These are phyloP conservation scores for Ariolimax columbianus DNA, from an alignment of 2,888 invertebrate species.

Conservation along the genomic window DNA sequence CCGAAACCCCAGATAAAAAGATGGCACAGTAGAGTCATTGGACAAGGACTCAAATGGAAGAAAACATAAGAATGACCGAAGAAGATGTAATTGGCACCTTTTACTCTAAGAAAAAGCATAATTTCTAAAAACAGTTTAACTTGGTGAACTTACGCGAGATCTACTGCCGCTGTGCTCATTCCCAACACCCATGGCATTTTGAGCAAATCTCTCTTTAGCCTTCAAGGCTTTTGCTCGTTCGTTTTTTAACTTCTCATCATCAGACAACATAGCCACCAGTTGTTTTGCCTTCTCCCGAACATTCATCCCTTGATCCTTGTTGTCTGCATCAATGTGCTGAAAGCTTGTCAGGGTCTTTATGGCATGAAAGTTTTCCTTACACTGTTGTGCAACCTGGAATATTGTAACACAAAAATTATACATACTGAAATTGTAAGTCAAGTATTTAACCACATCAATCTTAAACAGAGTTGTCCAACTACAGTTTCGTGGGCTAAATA, in stretches of 20 bases:
- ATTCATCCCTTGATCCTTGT: conserved; percentile 97
- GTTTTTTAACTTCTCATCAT: conserved; percentile 96
- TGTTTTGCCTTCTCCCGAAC: conserved; percentile 99
- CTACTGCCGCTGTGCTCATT: conserved; percentile 82
- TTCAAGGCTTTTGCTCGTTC: conserved; percentile 97
- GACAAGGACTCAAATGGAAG: too few relatives aligned
- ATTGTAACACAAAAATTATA: background rate
- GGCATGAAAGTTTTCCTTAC: conserved; percentile 98
- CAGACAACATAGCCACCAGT: conserved; percentile 93
- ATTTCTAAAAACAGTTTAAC: too few relatives aligned
- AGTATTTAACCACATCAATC: too few relatives aligned
- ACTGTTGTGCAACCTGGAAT: conserved; percentile 91
- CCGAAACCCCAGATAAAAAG: too few relatives aligned
- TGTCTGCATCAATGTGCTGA: conserved; percentile 95
- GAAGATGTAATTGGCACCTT: too few relatives aligned
- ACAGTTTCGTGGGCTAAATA: too few relatives aligned
- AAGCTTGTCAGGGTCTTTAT: conserved; percentile 97
- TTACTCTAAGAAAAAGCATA: too few relatives aligned
- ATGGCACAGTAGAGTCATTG: too few relatives aligned
- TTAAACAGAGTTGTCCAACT: too few relatives aligned
- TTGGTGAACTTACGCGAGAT: conserved; percentile 28
- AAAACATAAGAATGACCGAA: too few relatives aligned
- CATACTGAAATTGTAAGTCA: background rate
- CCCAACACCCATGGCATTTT: conserved; percentile 79
- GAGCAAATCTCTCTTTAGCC: conserved; percentile 90